phyloP scores from a whole-genome alignment of 1,140 invertebrate genomes.

The Megalopta genalis region DNA sequence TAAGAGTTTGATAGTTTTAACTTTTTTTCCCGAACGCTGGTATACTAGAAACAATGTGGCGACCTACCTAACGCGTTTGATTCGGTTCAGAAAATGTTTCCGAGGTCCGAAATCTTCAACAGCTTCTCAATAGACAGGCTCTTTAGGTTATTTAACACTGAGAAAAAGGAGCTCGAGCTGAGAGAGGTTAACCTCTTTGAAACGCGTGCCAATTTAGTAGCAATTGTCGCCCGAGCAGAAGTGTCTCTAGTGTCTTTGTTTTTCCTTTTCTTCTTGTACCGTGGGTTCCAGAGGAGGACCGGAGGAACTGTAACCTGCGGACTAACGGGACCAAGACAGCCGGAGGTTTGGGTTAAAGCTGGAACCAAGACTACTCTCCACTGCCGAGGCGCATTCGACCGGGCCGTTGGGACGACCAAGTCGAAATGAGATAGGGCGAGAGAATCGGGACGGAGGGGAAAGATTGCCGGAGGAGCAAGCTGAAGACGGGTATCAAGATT shows the following conservation, averaged over 20 bases:
- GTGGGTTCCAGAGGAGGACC: slow-evolving; percentile 78
- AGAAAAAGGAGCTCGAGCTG: not conserved
- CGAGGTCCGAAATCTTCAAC: not conserved
- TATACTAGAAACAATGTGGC: no score
- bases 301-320: slow-evolving; percentile 78
- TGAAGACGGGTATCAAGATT: slow-evolving; percentile 43
- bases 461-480: slow-evolving; percentile 21
- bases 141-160: not conserved
- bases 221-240: slow-evolving; percentile 26
- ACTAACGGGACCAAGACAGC: slow-evolving; percentile 80
- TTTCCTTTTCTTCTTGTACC: slow-evolving; percentile 62
- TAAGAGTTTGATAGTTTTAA: no score
- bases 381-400: slow-evolving; percentile 70
- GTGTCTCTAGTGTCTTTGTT: slow-evolving; percentile 58
- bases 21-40: no score
- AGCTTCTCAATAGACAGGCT: not conserved
- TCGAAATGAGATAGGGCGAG: slow-evolving; percentile 27
- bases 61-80: not conserved
- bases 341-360: slow-evolving; percentile 73
- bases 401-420: slow-evolving; percentile 29
- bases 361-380: slow-evolving; percentile 68
- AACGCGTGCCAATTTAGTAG: slow-evolving; percentile 14
- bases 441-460: not conserved
- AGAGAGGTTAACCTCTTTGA: not conserved
- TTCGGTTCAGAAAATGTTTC: not conserved